Evolutionary conservation across 2,797 vertebrate species (phyloP), one percentile per base, ranked within the genome.

Genomic region (Morus bassanus): DNA sequence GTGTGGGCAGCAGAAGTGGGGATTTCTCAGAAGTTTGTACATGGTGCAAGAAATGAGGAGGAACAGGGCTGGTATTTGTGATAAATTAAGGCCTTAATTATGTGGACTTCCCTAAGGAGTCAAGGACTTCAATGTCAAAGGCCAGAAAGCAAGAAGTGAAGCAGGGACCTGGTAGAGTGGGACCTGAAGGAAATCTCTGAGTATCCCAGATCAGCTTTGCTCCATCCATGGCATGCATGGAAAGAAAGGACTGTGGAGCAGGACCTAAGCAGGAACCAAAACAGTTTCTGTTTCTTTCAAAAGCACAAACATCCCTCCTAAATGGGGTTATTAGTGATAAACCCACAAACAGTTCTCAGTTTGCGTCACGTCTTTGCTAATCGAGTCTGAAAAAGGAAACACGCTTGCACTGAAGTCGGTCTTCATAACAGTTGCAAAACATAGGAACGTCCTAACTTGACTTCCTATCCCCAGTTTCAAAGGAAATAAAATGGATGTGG

Each of bases 141-240:
- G 43, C 21, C 48, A 86, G 53, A 91, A 81, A 91, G 45, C 31
- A 31, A 82, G 51, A 85, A 45, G 15, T 35, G 18, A 50, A 73
- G n/a, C 0, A 1, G 35, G 41, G 12, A 30, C 76, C 30, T 41
- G 54, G 41, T 41, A 33, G 57, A 64, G 31, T 4, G 18, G 31
- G n/a, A 67, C 45, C 45, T 50, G 13, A 18, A 84, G 48, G 76
- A 89, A 81, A 64, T 14, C 30, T 48, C 60, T 1, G 0, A 10
- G 9, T 13, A 74, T 51, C 18, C 27, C 65, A 37, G 50, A 24
- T 5, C 31, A 69, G 60, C 15, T 70, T 41, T 39, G 22, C 21
- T 89, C 51, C 4, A 0, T 10, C 72, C 1, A 0, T 50, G 51
- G 35, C 41, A 17, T 4, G 8, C 56, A 33, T 0, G 1, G 19